Evolutionary conservation across 2,797 vertebrate genomes (phyloP).

Genomic region (Acanthis flammea): DNA sequence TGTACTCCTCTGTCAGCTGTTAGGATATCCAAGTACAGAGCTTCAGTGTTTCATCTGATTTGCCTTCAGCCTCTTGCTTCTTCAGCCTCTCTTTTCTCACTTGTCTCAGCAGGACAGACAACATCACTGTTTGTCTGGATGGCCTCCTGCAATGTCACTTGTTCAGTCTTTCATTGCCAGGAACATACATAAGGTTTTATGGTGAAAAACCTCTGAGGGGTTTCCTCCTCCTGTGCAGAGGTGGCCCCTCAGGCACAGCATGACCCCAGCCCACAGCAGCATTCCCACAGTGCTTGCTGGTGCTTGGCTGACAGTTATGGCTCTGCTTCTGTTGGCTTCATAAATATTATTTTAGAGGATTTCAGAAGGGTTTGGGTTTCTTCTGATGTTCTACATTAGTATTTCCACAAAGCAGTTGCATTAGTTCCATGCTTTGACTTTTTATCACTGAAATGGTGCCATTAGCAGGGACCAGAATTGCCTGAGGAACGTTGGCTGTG

Average conservation of each 20-base stretch:
- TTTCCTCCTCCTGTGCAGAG: background rate
- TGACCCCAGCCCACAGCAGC: background rate
- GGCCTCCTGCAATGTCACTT: background rate
- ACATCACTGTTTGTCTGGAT: background rate
- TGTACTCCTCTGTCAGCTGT: background rate
- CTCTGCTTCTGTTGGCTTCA: background rate
- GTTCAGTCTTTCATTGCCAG: background rate
- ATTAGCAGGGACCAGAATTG: background rate
- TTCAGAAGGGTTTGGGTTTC: background rate
- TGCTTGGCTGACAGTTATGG: background rate
- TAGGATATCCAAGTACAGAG: background rate
- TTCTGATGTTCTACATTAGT: background rate
- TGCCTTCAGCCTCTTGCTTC: background rate
- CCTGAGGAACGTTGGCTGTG: background rate
- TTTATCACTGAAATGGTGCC: background rate
- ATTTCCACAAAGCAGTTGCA: background rate
- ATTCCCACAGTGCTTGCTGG: background rate
- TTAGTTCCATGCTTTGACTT: background rate
- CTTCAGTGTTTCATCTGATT: rapidly evolving
- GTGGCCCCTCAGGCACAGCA: background rate
- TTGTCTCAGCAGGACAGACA: background rate
- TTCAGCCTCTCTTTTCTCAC: background rate
- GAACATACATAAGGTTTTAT: background rate
- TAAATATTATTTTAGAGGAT: background rate
- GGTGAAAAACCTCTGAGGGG: background rate